These are phyloP conservation scores for Zophobas atratus DNA, from an alignment of 1,140 invertebrate genomes.

Conservation along the genomic window DNA sequence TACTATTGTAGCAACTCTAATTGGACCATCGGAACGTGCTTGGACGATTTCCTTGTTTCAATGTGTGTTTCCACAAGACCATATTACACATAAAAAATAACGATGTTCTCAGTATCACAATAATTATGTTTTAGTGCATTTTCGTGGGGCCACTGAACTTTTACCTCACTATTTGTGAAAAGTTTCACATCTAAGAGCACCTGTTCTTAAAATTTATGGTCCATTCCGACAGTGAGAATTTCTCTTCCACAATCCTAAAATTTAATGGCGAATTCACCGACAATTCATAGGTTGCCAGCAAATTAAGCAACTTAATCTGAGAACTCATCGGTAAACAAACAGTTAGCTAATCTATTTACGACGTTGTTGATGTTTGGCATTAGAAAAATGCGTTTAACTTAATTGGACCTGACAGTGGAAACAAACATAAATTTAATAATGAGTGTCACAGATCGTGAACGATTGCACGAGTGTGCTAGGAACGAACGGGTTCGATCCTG, in stretches of 20 bases:
- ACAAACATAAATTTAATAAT: constrained; percentile 35
- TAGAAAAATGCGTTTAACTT: constrained; percentile 31
- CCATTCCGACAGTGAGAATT: background rate
- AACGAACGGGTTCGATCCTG: background rate
- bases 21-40: constrained; percentile 42
- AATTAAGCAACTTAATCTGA: constrained; percentile 33
- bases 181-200: constrained; percentile 7
- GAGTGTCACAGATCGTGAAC: background rate
- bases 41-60: constrained; percentile 20
- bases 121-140: constrained; percentile 37
- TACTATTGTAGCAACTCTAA: constrained; percentile 8
- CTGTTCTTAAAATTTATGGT: constrained; percentile 17
- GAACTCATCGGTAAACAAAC: constrained; percentile 18
- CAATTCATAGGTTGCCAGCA: constrained; percentile 1
- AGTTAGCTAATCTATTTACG: constrained; percentile 35
- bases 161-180: constrained; percentile 25
- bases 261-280: constrained; percentile 20
- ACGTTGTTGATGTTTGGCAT: constrained; percentile 12
- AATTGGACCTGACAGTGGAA: constrained; percentile 34
- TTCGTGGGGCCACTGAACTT: constrained; percentile 29
- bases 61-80: constrained; percentile 37
- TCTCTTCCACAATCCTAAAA: constrained; percentile 2
- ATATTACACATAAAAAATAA: constrained; percentile 50
- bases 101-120: constrained; percentile 27
- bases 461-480: background rate